phyloP scores from a whole-genome alignment of 2,888 invertebrate species.

The Teinopalpus imperialis region DNA sequence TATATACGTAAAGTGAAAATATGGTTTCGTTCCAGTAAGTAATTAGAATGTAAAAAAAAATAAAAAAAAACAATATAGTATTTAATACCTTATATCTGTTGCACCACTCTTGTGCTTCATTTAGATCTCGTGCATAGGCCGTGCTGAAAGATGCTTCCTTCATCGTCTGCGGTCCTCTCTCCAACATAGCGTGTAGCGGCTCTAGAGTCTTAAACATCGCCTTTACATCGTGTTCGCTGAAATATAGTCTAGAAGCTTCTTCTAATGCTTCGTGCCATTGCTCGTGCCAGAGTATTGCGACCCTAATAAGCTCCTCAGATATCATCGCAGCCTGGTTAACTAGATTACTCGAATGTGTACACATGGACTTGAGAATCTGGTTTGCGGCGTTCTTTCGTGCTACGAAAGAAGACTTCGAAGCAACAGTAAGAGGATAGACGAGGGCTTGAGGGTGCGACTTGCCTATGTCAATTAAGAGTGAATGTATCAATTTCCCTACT shows the following conservation, averaged over 20 bases:
- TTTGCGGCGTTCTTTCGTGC: conserved; percentile 95
- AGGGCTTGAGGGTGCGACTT: conserved; percentile 98
- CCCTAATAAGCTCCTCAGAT: conserved; percentile 97
- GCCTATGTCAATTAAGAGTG: conserved; percentile 97
- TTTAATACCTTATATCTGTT: conserved; percentile 88
- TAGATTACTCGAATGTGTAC: conserved; percentile 94
- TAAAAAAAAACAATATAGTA: too few species aligned
- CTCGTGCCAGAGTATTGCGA: conserved; percentile 99
- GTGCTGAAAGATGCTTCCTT: conserved; percentile 99
- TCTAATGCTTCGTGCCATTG: conserved; percentile 99
- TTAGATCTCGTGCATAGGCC: conserved; percentile 96
- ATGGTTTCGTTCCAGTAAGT: too few species aligned
- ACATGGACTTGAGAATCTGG: conserved; percentile 96
- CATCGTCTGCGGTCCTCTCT: conserved; percentile 95
- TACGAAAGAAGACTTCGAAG: conserved; percentile 95
- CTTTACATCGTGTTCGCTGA: conserved; percentile 96
- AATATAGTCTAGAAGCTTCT: conserved; percentile 96
- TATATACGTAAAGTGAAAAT: neutral
- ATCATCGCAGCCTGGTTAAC: conserved; percentile 98
- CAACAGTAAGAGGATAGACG: conserved; percentile 98
- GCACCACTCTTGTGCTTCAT: conserved; percentile 98
- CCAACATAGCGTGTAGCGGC: conserved; percentile 96
- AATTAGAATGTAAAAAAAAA: too few species aligned
- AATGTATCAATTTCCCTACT: conserved; percentile 95
- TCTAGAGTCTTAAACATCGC: conserved; percentile 98